A percentile compares a stretch with the other conserved stretches of the same genome.
phyloP scores from a whole-genome alignment of 2,888 invertebrate species.

The Antheraea yamamai region DNA sequence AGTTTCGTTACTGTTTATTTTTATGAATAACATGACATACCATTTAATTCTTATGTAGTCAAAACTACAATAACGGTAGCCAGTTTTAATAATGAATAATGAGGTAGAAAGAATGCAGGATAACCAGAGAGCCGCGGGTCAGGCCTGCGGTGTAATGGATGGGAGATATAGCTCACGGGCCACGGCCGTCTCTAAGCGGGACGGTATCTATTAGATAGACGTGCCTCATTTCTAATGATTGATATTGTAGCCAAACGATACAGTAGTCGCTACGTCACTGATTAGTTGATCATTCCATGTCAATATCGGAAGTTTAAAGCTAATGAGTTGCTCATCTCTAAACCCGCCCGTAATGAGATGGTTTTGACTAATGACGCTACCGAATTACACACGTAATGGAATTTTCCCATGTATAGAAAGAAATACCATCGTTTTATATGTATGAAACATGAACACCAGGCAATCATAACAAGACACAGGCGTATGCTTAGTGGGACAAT shows the following conservation, averaged over 20 bases:
- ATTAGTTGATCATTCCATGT: constrained; percentile 19
- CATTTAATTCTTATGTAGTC: constrained; percentile 43
- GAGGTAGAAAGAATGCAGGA: constrained; percentile 61
- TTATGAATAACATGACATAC: constrained; percentile 20
- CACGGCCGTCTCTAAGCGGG: constrained; percentile 11
- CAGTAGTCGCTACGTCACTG: constrained; percentile 63
- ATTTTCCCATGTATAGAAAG: not conserved
- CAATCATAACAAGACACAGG: constrained; percentile 57
- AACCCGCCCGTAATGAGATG: constrained; percentile 32
- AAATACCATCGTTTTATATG: constrained; percentile 14
- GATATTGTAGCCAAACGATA: constrained; percentile 59
- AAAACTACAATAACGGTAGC: constrained; percentile 61
- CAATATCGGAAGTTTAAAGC: constrained; percentile 15
- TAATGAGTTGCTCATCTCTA: constrained; percentile 2
- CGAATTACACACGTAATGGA: constrained; percentile 15
- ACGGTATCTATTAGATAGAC: constrained; percentile 48
- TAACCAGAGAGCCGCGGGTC: constrained; percentile 6
- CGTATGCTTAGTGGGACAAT: constrained; percentile 57
- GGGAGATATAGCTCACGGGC: constrained; percentile 12
- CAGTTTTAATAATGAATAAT: constrained; percentile 75
- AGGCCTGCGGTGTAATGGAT: constrained; percentile 30
- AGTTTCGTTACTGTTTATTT: not conserved
- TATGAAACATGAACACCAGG: constrained; percentile 48
- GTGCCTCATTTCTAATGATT: constrained; percentile 63
- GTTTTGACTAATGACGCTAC: constrained; percentile 21